phyloP scores from a whole-genome alignment of 1,140 invertebrate species.

The Pseudomyrmex gracilis region DNA sequence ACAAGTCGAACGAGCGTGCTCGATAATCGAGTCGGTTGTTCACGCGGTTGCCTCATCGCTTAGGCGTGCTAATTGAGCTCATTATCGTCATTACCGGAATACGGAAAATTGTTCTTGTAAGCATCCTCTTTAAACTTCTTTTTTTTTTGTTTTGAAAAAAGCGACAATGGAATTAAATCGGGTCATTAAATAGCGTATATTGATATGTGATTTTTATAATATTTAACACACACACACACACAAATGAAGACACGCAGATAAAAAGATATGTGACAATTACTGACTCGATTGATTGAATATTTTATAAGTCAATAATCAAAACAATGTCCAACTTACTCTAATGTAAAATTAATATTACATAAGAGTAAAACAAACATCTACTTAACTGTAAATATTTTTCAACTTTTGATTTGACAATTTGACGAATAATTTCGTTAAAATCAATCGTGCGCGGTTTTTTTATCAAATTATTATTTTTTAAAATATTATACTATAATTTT shows the following conservation, averaged over 20 bases:
- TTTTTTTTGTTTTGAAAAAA: not conserved
- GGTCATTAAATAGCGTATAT: not conserved
- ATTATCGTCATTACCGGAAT: conserved; percentile 46
- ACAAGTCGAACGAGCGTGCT: conserved; percentile 55
- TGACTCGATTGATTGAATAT: conserved; percentile 20
- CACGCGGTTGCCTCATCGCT: conserved; percentile 38
- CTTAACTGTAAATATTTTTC: not conserved
- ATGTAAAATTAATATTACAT: too few species aligned
- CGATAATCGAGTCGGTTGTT: conserved; percentile 47
- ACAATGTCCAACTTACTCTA: too few species aligned
- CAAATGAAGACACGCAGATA: too few species aligned
- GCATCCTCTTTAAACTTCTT: not conserved
- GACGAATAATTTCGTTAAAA: conserved; percentile 18
- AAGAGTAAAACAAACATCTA: not conserved
- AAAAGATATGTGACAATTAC: not conserved
- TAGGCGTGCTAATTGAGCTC: conserved; percentile 56
- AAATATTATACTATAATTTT: not conserved
- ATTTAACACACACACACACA: not conserved
- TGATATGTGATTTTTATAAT: conserved; percentile 11
- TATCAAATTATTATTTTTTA: conserved; percentile 7
- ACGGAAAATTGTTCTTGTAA: conserved; percentile 45
- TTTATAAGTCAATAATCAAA: not conserved
- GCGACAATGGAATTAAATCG: too few species aligned
- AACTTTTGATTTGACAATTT: not conserved
- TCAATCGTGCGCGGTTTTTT: not conserved